A percentile compares a stretch with the other conserved stretches of the same genome.
These are phyloP conservation scores for Choristoneura fumiferana DNA, from an alignment of 1,140 invertebrate species.

Conservation along the genomic window DNA sequence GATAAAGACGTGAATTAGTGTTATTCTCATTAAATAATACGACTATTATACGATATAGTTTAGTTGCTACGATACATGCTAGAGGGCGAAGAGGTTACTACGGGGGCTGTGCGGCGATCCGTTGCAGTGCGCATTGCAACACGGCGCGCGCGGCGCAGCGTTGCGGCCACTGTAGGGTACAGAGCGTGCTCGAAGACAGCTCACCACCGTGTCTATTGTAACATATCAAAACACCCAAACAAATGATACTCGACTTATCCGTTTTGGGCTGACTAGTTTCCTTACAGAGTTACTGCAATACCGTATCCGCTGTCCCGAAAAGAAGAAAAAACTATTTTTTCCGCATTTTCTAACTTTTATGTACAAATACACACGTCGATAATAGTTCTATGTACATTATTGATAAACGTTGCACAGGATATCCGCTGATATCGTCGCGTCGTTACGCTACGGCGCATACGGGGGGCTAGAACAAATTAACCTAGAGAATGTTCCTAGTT, in stretches of 20 bases:
- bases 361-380: slow-evolving; percentile 45
- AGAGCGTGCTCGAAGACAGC: slow-evolving; percentile 1
- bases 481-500: slow-evolving; percentile 1
- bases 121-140: slow-evolving; percentile 5
- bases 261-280: not conserved
- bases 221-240: not conserved
- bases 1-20: slow-evolving; percentile 64
- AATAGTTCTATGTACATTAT: slow-evolving; percentile 32
- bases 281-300: not conserved
- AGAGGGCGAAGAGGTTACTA: slow-evolving; percentile 32
- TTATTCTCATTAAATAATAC: slow-evolving; percentile 53
- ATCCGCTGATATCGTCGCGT: not conserved
- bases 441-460: not conserved
- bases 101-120: slow-evolving; percentile 6
- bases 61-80: slow-evolving; percentile 49
- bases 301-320: slow-evolving; percentile 19
- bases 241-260: not conserved
- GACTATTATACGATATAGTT: slow-evolving; percentile 51
- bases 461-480: not conserved
- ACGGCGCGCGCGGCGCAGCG: not conserved
- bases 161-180: not conserved
- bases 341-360: slow-evolving; percentile 42
- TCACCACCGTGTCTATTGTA: not conserved
- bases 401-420: slow-evolving; percentile 6
- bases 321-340: slow-evolving; percentile 43